phyloP scores from a whole-genome alignment of 2,797 vertebrate genomes.

The Poeciliopsis gracilis region DNA sequence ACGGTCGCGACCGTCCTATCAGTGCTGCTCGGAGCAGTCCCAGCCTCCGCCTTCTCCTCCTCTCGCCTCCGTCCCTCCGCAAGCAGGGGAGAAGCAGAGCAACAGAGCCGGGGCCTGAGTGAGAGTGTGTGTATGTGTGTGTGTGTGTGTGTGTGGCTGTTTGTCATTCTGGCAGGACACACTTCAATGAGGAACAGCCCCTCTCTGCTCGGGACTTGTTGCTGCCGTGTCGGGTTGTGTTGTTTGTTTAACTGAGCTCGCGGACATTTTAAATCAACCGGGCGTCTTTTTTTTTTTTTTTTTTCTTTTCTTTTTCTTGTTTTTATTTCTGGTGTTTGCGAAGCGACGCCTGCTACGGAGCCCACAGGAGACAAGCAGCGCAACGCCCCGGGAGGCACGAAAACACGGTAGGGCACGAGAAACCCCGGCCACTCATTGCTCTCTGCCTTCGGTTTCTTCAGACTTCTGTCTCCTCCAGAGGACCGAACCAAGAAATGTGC shows the following conservation, averaged over 20 bases:
- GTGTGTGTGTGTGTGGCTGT: conserved; percentile 49
- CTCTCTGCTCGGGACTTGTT: conserved; percentile 47
- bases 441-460: not conserved
- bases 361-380: conserved; percentile 21
- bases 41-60: conserved; percentile 69
- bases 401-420: conserved; percentile 53
- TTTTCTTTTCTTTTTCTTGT: not conserved
- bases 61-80: conserved; percentile 37
- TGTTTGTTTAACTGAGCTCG: conserved; percentile 11
- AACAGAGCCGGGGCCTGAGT: conserved; percentile 3
- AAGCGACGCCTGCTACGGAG: conserved; percentile 42
- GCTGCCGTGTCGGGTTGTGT: conserved; percentile 30
- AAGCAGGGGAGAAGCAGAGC: conserved; percentile 8
- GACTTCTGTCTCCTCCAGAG: not conserved
- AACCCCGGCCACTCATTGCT: not conserved
- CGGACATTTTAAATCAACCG: conserved; percentile 29
- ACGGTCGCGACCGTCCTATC: conserved; percentile 71
- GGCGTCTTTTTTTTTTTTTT: not conserved
- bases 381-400: conserved; percentile 36
- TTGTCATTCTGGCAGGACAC: conserved; percentile 75
- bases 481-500: not conserved
- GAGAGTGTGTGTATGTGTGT: too few species aligned
- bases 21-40: conserved; percentile 63
- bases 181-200: conserved; percentile 59
- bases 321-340: not conserved